Evolutionary conservation across 2,113 vertebrate genomes (phyloP), one percentile per base, ranked within the genome.

Genomic region (Prunella himalayana): DNA sequence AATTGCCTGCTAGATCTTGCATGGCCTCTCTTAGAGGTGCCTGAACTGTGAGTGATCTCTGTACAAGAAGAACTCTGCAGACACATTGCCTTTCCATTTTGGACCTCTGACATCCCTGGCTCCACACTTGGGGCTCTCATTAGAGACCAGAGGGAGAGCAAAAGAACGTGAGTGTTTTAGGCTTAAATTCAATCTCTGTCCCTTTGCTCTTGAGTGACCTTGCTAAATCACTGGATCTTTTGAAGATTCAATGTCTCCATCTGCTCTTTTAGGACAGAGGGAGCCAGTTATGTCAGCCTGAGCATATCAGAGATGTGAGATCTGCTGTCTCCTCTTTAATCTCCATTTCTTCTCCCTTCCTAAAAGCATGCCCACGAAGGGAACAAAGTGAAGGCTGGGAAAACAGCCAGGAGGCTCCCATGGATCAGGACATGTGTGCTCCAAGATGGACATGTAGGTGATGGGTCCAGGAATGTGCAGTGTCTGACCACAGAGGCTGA

Each of bases 401-500:
- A 39, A 81, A 15, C 14, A 77, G 27, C 37, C 54, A 42, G 60
- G 63, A 45, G 23, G 17, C 10, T 42, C 4, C 13, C 28, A 42
- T 6, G 59, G 44, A 30, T 25, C n/a, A 53, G 76, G 51, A 86
- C 11, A 59, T 2, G 18, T 1, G 0, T 24, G 2, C 31, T n/a
- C 42, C 37, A 24, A 0, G 3, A 51, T 9, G 49, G 39, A 7
- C 22, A 37, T 0, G 31, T 6, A 8, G 53, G 41, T 11, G 31
- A 60, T 0, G 1, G 35, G 11, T 31, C 27, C 39, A 64, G 21
- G 37, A 17, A 64, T 1, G 4, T 21, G 41, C 45, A 49, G 21
- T n/a, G 41, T 86, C 50, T 80, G 66, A 30, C 10, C 22, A 44
- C 22, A 33, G 77, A 65, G 83, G 39, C 33, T 70, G 72, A 65